Conservation (phyloP, 92 coral and sea anemone species). For the Porites cylindrica region DNA sequence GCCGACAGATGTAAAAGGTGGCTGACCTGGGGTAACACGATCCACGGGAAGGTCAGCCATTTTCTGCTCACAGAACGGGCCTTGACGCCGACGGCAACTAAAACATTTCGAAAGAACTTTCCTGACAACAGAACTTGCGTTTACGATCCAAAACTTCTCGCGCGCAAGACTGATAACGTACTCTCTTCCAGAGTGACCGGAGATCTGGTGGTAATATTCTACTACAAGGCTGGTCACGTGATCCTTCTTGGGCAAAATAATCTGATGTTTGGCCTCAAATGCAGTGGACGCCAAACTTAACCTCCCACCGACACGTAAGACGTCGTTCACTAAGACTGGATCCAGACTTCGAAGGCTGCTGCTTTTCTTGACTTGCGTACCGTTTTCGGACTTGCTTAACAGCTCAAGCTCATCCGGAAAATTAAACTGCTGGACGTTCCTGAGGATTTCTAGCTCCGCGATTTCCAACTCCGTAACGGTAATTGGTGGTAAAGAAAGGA, state of each 20-base stretch:
- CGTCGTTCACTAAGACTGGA: constrained; percentile 21
- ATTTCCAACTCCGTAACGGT: constrained; percentile 26
- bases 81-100: constrained; percentile 27
- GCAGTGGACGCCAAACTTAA: constrained; percentile 20
- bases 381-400: background rate
- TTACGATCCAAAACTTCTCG: constrained; percentile 37
- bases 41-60: constrained; percentile 50
- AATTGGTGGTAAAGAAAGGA: background rate
- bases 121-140: constrained; percentile 5
- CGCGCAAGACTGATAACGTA: constrained; percentile 38
- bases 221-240: constrained; percentile 32
- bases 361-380: constrained; percentile 18
- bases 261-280: constrained; percentile 30
- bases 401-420: constrained; percentile 33
- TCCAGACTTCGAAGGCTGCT: constrained; percentile 35
- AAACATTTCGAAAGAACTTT: constrained; percentile 23
- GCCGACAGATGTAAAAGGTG: constrained; percentile 34
- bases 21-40: background rate
- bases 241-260: constrained; percentile 53
- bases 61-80: constrained; percentile 42
- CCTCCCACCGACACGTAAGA: constrained; percentile 57
- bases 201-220: constrained; percentile 34
- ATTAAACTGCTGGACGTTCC: constrained; percentile 23
- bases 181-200: constrained; percentile 53
- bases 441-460: constrained; percentile 30